phyloP scores from a whole-genome alignment of 2,888 invertebrate species.

The Tortricodes alternella region DNA sequence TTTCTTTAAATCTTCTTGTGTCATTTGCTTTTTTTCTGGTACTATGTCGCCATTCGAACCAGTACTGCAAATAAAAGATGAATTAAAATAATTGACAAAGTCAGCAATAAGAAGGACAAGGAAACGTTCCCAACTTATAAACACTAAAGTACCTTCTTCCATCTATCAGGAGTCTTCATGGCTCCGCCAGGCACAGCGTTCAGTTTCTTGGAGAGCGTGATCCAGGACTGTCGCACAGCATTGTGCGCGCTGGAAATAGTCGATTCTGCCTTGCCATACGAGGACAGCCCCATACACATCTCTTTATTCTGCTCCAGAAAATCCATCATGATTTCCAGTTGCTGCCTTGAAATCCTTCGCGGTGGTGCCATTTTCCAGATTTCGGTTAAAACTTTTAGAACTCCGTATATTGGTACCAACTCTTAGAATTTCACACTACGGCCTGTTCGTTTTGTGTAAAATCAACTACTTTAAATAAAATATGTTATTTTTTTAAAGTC shows the following conservation, averaged over 20 bases:
- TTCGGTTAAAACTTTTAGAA: not conserved
- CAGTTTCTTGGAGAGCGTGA: conserved; percentile 59
- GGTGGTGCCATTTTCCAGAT: conserved; percentile 70
- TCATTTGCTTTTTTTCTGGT: conserved; percentile 69
- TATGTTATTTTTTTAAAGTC: too few relatives aligned
- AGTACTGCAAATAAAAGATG: conserved; percentile 55
- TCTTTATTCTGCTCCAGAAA: conserved; percentile 66
- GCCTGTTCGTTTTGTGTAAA: not conserved
- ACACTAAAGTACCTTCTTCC: conserved; percentile 62
- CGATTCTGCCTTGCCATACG: conserved; percentile 51
- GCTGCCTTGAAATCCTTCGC: conserved; percentile 60
- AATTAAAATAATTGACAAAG: not conserved
- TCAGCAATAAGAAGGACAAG: not conserved
- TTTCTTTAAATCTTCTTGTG: conserved; percentile 50
- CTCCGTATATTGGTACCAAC: not conserved
- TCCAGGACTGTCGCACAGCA: conserved; percentile 63
- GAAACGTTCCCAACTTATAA: not conserved
- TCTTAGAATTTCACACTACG: not conserved
- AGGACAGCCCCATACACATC: conserved; percentile 58
- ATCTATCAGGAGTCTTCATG: conserved; percentile 63
- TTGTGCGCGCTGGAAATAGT: conserved; percentile 41
- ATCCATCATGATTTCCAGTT: conserved; percentile 64
- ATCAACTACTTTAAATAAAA: not conserved
- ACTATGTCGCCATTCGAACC: conserved; percentile 74
- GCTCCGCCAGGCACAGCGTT: conserved; percentile 63